Base-by-base conservation (phyloP, 1,140 invertebrate species). In the Plectrocnemia conspersa region DNA sequence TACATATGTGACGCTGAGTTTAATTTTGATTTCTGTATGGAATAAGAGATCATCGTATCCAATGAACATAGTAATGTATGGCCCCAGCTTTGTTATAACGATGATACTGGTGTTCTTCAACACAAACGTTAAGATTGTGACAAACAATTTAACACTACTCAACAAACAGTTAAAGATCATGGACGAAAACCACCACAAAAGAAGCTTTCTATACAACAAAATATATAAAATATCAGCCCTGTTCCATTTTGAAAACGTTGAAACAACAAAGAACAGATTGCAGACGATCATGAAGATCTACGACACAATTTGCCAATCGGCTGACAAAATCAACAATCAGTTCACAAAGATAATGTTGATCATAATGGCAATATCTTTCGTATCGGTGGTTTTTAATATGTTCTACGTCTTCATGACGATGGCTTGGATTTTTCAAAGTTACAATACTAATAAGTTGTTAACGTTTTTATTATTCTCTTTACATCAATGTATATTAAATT, bases 311-410 rank as follows among this genome's bases (percentile, higher is more conserved):
- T 47, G 44, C 15, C 44, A 47, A 18, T 15, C 11, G 16, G 15
- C 24, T 13, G 44, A 47, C 21, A 2, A 32, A 16, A 29, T 47
- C 4, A 47, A 32, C 16, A 7, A 6, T 47, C 15, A 32, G 7
- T 29, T 13, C 18, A 47, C 44, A 29, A 2, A 29, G 4, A 13
- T 24, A 7, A 19, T 47, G 6, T 16, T 47, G 4, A 13, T 47
- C 16, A 16, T 47, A 2, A 47, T 47, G 25, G 27, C 16, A 6
- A 47, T 47, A 32, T 47, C 44, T 16, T 47, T 47, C 19, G 24
- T 47, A n/a, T 47, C 3, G 6, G n/a, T 32, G 25, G 44, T 47
- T 18, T 32, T 47, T 27, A 47, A 47, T 24, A 29, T 47, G 25
- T 47, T 47, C 33, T 47, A 47, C 33, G 23, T 47, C 6, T 47